Evolutionary conservation across 2,797 vertebrate genomes (phyloP).

Genomic region (Platyrinchus mystaceus): DNA sequence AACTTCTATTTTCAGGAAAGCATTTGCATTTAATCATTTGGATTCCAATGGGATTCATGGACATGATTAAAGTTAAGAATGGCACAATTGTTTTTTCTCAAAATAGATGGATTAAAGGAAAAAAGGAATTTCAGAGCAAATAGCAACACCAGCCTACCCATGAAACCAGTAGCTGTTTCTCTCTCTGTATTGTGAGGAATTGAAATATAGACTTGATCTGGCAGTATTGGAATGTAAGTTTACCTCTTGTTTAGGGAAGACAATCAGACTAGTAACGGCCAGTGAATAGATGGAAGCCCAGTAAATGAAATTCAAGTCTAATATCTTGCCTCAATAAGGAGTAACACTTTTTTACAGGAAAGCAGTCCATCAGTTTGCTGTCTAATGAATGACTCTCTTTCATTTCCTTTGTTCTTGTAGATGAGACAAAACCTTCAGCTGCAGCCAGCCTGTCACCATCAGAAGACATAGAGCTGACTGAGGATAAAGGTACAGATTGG

Average conservation of each 20-base stretch:
- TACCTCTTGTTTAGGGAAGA: neutral
- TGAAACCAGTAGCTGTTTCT: neutral
- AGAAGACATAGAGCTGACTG: slow-evolving; percentile 33
- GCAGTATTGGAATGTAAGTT: neutral
- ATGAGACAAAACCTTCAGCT: slow-evolving; percentile 25
- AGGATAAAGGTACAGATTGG: slow-evolving; percentile 71
- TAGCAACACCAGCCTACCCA: neutral
- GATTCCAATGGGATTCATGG: neutral
- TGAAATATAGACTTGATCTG: neutral
- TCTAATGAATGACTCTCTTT: slow-evolving; percentile 40
- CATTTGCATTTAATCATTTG: neutral
- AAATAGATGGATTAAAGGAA: neutral
- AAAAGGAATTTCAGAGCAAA: neutral
- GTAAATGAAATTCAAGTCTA: neutral
- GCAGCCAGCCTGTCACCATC: slow-evolving; percentile 39
- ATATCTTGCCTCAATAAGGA: neutral
- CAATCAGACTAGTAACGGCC: neutral
- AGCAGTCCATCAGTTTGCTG: neutral
- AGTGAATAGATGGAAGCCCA: neutral
- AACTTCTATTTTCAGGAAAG: slow-evolving; percentile 3
- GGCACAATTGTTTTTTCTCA: neutral
- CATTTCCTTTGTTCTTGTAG: slow-evolving; percentile 46
- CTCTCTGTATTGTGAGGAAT: neutral
- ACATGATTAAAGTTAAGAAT: slow-evolving; percentile 3
- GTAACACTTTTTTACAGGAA: neutral